A percentile compares a stretch with the other conserved stretches of the same genome.
These are phyloP conservation scores for Doris montereyensis DNA, from an alignment of 2,888 invertebrate species.

Conservation along the genomic window DNA sequence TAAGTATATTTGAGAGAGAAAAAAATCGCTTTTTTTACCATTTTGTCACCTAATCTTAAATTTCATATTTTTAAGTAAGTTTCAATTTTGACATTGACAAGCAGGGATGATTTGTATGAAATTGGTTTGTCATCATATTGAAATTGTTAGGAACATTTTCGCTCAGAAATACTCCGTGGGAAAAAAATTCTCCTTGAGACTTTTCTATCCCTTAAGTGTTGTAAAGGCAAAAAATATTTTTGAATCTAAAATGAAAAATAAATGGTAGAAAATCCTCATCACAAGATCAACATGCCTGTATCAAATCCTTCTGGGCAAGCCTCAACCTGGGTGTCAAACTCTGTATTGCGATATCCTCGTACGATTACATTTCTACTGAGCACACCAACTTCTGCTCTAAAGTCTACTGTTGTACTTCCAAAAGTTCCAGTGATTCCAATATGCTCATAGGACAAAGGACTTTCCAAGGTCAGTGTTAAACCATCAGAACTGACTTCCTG, in stretches of 20 bases:
- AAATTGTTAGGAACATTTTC: too few relatives aligned
- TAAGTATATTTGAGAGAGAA: too few relatives aligned
- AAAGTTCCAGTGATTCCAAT: slow-evolving; percentile 49
- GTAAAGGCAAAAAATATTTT: slow-evolving; percentile 47
- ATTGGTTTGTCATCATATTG: too few relatives aligned
- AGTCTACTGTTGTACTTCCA: slow-evolving; percentile 49
- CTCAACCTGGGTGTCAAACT: slow-evolving; percentile 63
- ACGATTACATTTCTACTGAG: slow-evolving; percentile 67
- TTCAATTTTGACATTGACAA: too few relatives aligned
- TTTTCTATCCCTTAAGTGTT: too few relatives aligned
- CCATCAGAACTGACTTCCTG: slow-evolving; percentile 58
- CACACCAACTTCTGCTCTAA: slow-evolving; percentile 68
- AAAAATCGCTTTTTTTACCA: too few relatives aligned
- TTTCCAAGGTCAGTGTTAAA: slow-evolving; percentile 58
- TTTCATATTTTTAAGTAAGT: too few relatives aligned
- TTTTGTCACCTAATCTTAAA: too few relatives aligned
- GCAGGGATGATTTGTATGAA: too few relatives aligned
- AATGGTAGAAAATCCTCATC: background rate
- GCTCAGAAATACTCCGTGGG: too few relatives aligned
- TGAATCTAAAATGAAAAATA: slow-evolving; percentile 47
- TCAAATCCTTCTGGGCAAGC: slow-evolving; percentile 69
- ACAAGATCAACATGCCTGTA: slow-evolving; percentile 54
- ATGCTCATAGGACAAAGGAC: slow-evolving; percentile 52
- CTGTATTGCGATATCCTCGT: slow-evolving; percentile 58
- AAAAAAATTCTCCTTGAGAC: too few relatives aligned